Base-by-base conservation (phyloP, 2,888 invertebrate genomes). In the Parthenolecanium corni region DNA sequence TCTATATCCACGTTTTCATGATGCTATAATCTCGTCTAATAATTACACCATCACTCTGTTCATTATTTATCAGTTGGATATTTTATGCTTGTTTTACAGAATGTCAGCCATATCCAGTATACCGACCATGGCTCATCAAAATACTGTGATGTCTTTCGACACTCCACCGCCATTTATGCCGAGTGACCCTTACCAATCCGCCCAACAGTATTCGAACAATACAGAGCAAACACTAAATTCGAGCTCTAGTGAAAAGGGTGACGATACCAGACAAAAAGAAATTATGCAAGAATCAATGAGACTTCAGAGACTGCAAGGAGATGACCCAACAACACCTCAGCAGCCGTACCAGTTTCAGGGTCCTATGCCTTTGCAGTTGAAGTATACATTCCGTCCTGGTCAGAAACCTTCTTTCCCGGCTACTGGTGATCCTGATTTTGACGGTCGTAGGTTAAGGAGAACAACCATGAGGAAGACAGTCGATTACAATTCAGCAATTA, bases 401-500 rank as follows among this genome's bases (percentile, higher is more conserved):
- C 61, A 61, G 40, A 61, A 61, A 23, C 62, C 62, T 31, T 62
- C 62, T 5, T 52, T 62, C 25, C 62, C 52, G n/a, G 46, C 62
- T 25, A 25, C 25, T 9, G 62, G 61, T 16, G 61, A 61, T 49
- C 61, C 61, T 14, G 93, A 93, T 75, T 94, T 93, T 73, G 95
- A 96, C 79, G 96, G 95, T 65, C 94, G 96, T 77, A 82, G 94
- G 67, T 80, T 95, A 70, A 79, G 96, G 71, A 96, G 96, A 78
- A 92, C 94, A 69, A 91, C 95, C 67, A 93, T 95, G 84, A 81
- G 96, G 69, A 95, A 95, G 78, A 97, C 96, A 36, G 94, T 97
- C 62, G 97, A 97, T 77, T 96, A 96, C 75, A 96, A 96, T 79
- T 86, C 94, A 20, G 84, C 96, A 40, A 87, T 96, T 71, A 88